Evolutionary conservation across 1,140 invertebrate species (phyloP).

Genomic region (Aethina tumida): DNA sequence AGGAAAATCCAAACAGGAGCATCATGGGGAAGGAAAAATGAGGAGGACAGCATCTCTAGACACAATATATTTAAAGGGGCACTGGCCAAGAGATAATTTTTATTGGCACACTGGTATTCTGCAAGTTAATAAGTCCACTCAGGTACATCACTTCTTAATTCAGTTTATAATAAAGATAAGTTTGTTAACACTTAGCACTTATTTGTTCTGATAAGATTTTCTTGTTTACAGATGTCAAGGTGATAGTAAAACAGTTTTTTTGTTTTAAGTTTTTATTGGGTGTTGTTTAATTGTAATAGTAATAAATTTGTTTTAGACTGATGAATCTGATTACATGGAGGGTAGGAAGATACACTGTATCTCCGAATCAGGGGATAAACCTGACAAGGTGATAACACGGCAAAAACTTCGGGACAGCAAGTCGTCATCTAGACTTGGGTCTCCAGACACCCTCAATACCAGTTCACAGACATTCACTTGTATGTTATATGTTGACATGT

Average conservation of each 20-base stretch:
- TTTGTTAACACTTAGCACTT: no score
- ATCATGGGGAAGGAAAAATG: slow-evolving; percentile 45
- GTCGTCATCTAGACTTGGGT: slow-evolving; percentile 15
- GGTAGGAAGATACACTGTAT: slow-evolving; percentile 23
- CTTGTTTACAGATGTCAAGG: no score
- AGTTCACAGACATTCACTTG: slow-evolving; percentile 30
- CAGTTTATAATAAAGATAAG: no score
- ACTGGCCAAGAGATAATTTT: slow-evolving; percentile 62
- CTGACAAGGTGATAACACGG: slow-evolving; percentile 20
- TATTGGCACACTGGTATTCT: slow-evolving; percentile 53
- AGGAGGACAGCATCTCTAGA: slow-evolving; percentile 66
- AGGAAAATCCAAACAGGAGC: slow-evolving; percentile 17
- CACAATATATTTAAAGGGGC: slow-evolving; percentile 64
- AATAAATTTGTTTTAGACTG: slow-evolving; percentile 21
- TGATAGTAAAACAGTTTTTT: no score
- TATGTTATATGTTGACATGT: slow-evolving; percentile 15
- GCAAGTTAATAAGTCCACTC: slow-evolving; percentile 66
- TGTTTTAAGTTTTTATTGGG: no score
- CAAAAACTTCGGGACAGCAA: slow-evolving; percentile 24
- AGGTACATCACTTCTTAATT: no score
- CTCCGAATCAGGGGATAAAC: slow-evolving; percentile 23
- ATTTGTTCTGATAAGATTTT: no score
- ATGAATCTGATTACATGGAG: slow-evolving; percentile 26
- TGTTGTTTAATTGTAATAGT: no score
- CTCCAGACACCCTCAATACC: slow-evolving; percentile 20